Evolutionary conservation across 2,888 invertebrate species (phyloP).

Genomic region (Dicyrtomina minuta): DNA sequence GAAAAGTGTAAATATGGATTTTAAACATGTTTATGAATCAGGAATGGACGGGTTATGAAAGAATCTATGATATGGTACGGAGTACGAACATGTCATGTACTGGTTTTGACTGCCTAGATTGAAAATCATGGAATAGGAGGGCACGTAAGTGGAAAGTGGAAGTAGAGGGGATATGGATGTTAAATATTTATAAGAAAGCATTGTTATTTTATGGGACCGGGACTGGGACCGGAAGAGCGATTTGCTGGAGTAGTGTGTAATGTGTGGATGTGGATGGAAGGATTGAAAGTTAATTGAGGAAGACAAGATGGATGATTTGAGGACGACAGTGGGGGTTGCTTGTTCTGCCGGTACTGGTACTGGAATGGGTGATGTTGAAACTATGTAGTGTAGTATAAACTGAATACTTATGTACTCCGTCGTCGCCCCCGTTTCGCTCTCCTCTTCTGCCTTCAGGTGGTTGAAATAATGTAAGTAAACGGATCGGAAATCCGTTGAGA

Average conservation of each 20-base stretch:
- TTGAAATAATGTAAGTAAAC: slow-evolving; percentile 32
- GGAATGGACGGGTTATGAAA: too few species aligned
- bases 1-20: too few species aligned
- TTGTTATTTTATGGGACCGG: neutral
- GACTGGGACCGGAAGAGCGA: neutral
- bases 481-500: slow-evolving; percentile 33
- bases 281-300: slow-evolving; percentile 35
- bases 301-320: slow-evolving; percentile 29
- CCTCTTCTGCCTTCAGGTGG: slow-evolving; percentile 28
- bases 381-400: slow-evolving; percentile 30
- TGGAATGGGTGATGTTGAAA: slow-evolving; percentile 20
- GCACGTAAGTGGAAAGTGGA: neutral
- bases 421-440: neutral
- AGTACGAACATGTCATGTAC: too few species aligned
- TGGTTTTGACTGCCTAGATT: too few species aligned
- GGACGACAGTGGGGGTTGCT: neutral
- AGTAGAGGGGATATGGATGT: neutral
- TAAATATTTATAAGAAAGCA: neutral
- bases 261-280: slow-evolving; percentile 13
- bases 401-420: slow-evolving; percentile 13
- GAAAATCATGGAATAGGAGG: too few species aligned
- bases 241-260: neutral
- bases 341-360: neutral
- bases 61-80: too few species aligned
- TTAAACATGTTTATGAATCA: too few species aligned